phyloP scores from a whole-genome alignment of 2,797 vertebrate genomes.

The Hippopotamyrus pictus region DNA sequence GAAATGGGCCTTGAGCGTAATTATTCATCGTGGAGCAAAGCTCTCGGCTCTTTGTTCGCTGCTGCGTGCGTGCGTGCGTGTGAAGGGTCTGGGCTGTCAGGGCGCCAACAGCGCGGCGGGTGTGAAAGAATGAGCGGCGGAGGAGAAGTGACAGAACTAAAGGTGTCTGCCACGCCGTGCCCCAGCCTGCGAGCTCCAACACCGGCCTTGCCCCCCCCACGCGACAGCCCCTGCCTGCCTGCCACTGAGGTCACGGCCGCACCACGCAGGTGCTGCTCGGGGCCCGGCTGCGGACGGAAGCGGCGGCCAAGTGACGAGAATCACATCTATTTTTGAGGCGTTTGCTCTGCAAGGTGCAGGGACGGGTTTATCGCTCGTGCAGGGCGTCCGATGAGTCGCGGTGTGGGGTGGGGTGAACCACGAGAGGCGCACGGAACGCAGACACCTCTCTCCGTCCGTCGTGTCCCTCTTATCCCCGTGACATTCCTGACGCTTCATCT shows the following conservation, averaged over 20 bases:
- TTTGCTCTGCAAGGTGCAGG: background rate
- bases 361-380: background rate
- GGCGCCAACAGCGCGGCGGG: slow-evolving; percentile 57
- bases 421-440: background rate
- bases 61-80: background rate
- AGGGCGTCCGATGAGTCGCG: background rate
- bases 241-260: slow-evolving; percentile 30
- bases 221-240: slow-evolving; percentile 56
- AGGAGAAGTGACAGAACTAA: slow-evolving; percentile 79
- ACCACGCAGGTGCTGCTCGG: slow-evolving; percentile 31
- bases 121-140: slow-evolving; percentile 76
- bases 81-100: slow-evolving; percentile 54
- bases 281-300: slow-evolving; percentile 58
- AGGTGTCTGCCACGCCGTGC: slow-evolving; percentile 69
- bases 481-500: background rate
- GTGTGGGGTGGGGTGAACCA: background rate
- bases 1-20: background rate
- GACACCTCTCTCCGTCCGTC: background rate
- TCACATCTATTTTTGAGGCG: background rate
- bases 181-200: slow-evolving; percentile 40
- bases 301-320: slow-evolving; percentile 58
- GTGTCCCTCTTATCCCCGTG: background rate
- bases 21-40: background rate
- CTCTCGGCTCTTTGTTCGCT: background rate
- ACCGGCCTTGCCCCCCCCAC: slow-evolving; percentile 27